Base-by-base conservation (phyloP, 2,888 invertebrate species). In the Lutraria lutraria region DNA sequence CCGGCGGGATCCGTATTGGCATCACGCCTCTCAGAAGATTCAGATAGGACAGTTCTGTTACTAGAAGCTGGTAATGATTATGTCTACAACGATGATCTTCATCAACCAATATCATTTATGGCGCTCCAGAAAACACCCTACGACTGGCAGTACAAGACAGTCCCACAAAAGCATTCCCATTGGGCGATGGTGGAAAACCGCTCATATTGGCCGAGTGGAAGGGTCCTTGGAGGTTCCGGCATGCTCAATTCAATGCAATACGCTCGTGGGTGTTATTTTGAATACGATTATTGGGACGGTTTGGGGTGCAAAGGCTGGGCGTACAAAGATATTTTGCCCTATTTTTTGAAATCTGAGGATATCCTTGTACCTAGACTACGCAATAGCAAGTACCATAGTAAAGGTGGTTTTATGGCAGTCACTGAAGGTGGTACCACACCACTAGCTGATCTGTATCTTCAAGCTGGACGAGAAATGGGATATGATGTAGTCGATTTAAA, bases 341-440 rank as follows among this genome's bases (percentile, higher is more conserved):
- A 92, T 79, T 92, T 92, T 34, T 29, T 88, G 13, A 92, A 92
- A 82, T 92, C 92, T 12, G 92, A 92, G 54, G 90, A 90, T 56
- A 89, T 89, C 21, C 52, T 31, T 29, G 88, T 90, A 21, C 81
- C 80, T 31, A 29, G 43, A 54, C 56, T 92, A 13, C 86, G 90
- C 54, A 53, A 25, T 0, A 90, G 90, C 19, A 89, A 89, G 76
- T 90, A 90, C 81, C 92, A 90, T 83, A 85, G 31, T 25, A 90
- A 83, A 0, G 89, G 88, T n/a, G 92, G 92, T 19, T 81, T 79
- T 25, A 63, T 92, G 15, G 92, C 82, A 0, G 88, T 92, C 0
- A 90, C 89, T 31, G 82, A 84, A 19, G 92, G 92, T 13, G 88
- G 88, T 3, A 88, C 89, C 21, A 82, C 90, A 19, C 86, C 86